Conservation (phyloP, 37 sponge, comb jelly and placozoan genomes). For the Halichondria panicea region DNA sequence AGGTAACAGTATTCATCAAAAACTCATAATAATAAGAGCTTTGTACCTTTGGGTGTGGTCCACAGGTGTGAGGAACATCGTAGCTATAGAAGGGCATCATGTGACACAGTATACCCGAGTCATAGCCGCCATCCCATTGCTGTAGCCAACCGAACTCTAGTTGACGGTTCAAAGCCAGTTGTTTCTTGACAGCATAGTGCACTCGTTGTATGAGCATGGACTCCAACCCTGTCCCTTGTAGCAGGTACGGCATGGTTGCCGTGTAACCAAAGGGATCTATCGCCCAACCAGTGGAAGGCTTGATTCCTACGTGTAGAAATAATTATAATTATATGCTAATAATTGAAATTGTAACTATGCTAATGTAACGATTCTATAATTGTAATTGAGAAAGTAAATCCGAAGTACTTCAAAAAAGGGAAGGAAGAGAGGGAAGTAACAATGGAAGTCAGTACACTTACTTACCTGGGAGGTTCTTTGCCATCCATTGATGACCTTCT, state of each 20-base stretch:
- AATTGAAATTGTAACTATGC: no score
- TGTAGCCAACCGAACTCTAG: slow-evolving; percentile 95
- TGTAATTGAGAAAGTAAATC: neutral
- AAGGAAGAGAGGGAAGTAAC: slow-evolving; percentile 2
- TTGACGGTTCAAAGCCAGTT: slow-evolving; percentile 60
- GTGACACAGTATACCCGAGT: slow-evolving; percentile 84
- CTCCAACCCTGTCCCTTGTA: slow-evolving; percentile 60
- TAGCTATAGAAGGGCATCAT: slow-evolving; percentile 95
- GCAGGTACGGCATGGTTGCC: slow-evolving; percentile 93
- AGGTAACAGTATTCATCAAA: no score
- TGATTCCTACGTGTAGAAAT: slow-evolving; percentile 35
- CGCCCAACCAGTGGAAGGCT: slow-evolving; percentile 83
- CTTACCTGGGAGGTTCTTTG: slow-evolving; percentile 67
- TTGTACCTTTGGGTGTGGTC: slow-evolving; percentile 90
- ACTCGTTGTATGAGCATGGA: slow-evolving; percentile 90
- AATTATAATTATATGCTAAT: no score
- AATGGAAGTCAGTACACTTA: neutral
- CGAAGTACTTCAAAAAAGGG: neutral
- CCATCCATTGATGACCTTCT: slow-evolving; percentile 91
- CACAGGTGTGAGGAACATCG: slow-evolving; percentile 95
- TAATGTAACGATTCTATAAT: no score
- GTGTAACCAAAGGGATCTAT: slow-evolving; percentile 95
- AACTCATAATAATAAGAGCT: neutral
- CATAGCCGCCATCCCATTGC: slow-evolving; percentile 72
- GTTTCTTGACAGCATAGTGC: slow-evolving; percentile 91